Conservation (phyloP, 2,113 vertebrate genomes). For the Tachysurus vachellii region DNA sequence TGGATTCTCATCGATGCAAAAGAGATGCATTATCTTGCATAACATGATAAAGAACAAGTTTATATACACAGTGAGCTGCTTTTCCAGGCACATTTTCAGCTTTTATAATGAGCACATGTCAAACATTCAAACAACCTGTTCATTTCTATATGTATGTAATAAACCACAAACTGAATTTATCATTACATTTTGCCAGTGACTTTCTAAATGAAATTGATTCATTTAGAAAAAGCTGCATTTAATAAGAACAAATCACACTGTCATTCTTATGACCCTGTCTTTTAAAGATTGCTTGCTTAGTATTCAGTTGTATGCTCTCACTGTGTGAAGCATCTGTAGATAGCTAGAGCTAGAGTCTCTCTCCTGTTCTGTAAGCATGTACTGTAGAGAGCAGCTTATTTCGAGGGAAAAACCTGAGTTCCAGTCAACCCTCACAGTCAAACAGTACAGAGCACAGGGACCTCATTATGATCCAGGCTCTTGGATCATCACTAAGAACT, state of each 20-base stretch:
- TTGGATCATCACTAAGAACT: conserved; percentile 25
- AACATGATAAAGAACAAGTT: neutral
- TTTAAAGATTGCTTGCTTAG: conserved; percentile 11
- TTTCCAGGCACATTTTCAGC: conserved; percentile 10
- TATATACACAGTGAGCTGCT: neutral
- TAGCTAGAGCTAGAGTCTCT: conserved; percentile 1
- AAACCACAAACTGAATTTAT: neutral
- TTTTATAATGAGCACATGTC: neutral
- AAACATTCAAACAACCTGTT: neutral
- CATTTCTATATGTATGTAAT: neutral
- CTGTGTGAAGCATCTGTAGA: neutral
- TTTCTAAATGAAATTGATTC: neutral
- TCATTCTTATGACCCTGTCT: neutral
- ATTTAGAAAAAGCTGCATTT: neutral
- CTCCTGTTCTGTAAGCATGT: conserved; percentile 4
- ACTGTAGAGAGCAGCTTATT: conserved; percentile 31
- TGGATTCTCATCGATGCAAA: neutral
- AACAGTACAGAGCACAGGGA: conserved; percentile 6
- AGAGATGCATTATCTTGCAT: neutral
- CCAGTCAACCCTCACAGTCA: neutral
- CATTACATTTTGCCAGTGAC: neutral
- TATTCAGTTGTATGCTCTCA: neutral
- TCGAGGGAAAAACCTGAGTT: conserved; percentile 6
- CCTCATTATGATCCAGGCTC: conserved; percentile 42
- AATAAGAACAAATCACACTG: neutral